Conservation (phyloP, 2,113 vertebrate species). For the Nesoenas mayeri region DNA sequence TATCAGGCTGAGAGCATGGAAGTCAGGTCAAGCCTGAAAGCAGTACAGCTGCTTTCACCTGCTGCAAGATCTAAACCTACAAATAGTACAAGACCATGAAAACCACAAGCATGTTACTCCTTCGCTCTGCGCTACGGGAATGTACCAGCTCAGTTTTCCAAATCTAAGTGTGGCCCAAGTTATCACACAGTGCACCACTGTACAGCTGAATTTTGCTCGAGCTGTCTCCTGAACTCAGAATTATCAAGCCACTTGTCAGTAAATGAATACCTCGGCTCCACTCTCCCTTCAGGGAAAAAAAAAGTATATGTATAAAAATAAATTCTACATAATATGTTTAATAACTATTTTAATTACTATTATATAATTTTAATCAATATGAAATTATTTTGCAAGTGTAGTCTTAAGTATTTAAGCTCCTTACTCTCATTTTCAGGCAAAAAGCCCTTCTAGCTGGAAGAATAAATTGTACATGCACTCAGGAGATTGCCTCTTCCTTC, state of each 20-base stretch:
- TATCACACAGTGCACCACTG: not conserved
- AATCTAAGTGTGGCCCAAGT: not conserved
- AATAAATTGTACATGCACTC: not conserved
- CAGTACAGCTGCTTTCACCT: not conserved
- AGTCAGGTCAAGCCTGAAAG: not conserved
- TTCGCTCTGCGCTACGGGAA: rapidly evolving
- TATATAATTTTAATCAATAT: not conserved
- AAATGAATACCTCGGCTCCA: not conserved
- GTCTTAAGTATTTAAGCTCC: not conserved
- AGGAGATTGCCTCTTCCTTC: not conserved
- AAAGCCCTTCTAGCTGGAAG: not conserved
- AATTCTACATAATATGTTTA: not conserved
- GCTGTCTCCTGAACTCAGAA: not conserved
- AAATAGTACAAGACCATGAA: not conserved
- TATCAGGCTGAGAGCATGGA: not conserved
- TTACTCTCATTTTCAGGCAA: not conserved
- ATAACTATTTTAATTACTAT: not conserved
- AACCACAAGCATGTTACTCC: not conserved
- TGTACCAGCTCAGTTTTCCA: not conserved
- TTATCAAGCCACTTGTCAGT: not conserved
- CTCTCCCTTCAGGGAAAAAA: not conserved
- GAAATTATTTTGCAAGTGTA: not conserved
- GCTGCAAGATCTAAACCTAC: not conserved
- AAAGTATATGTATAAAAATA: not conserved
- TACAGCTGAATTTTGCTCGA: not conserved